A percentile compares a stretch with the other conserved stretches of the same genome.
These are phyloP conservation scores for Chaetogeoica ovagalla DNA, from an alignment of 2,888 invertebrate genomes.

Conservation along the genomic window DNA sequence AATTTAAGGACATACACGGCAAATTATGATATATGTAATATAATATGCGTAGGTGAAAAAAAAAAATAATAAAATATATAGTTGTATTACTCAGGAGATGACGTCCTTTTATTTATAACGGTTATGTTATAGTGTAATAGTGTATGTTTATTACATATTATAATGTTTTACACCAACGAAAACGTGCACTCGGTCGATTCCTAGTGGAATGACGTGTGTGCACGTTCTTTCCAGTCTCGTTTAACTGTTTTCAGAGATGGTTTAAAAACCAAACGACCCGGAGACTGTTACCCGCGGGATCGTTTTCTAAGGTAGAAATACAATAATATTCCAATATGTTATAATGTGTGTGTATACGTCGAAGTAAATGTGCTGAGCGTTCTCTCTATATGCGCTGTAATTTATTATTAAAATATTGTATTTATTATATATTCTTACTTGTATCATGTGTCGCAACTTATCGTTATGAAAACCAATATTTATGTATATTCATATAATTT, in stretches of 20 bases:
- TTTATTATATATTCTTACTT: neutral
- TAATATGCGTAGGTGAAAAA: neutral
- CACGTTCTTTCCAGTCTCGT: constrained; percentile 55
- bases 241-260: constrained; percentile 69
- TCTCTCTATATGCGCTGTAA: constrained; percentile 12
- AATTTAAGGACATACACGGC: neutral
- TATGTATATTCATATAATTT: neutral
- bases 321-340: constrained; percentile 51
- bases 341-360: constrained; percentile 27
- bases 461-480: neutral
- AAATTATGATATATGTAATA: constrained; percentile 1
- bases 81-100: neutral
- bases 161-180: neutral
- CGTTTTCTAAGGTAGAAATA: constrained; percentile 66
- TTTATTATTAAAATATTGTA: constrained; percentile 1
- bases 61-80: no score
- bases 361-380: constrained; percentile 48
- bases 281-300: constrained; percentile 68
- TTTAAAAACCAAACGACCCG: constrained; percentile 68
- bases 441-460: neutral
- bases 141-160: neutral
- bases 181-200: constrained; percentile 39
- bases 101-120: neutral
- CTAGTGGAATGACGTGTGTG: constrained; percentile 32
- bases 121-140: neutral